Evolutionary conservation across 2,113 vertebrate genomes (phyloP).

Genomic region (Notarius quadriscutis): DNA sequence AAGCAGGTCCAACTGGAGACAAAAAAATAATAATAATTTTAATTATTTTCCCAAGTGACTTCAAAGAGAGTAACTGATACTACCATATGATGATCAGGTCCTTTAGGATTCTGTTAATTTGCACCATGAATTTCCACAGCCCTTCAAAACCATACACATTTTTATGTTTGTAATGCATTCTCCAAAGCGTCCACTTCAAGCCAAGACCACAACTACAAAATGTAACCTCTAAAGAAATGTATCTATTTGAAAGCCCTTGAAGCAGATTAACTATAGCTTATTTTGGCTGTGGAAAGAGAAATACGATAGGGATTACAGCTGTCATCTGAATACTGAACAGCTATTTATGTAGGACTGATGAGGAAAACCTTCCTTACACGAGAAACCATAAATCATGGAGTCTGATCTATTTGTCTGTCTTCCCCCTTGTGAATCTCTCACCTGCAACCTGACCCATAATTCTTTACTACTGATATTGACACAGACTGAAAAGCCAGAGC

Average conservation of each 20-base stretch:
- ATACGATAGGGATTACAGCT: background rate
- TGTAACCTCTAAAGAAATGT: background rate
- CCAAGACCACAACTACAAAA: background rate
- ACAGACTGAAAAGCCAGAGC: background rate
- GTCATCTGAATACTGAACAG: background rate
- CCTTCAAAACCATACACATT: background rate
- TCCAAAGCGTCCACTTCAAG: background rate
- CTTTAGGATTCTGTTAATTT: background rate
- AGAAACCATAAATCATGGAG: background rate
- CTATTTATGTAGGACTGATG: background rate
- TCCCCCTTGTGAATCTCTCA: background rate
- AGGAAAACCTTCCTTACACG: background rate
- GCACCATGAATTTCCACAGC: background rate
- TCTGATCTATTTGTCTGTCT: background rate
- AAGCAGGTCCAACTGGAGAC: background rate
- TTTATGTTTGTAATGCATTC: background rate
- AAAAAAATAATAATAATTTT: background rate
- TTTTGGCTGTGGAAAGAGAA: background rate
- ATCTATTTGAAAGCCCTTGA: slow-evolving; percentile 8
- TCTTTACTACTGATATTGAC: slow-evolving; percentile 1
- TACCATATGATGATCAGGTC: background rate
- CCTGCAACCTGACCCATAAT: background rate
- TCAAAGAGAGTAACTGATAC: background rate
- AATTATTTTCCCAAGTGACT: background rate
- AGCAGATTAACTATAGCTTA: slow-evolving; percentile 8